Evolutionary conservation across 2,797 vertebrate genomes (phyloP).

Genomic region (Hypotaenidia okinawae): DNA sequence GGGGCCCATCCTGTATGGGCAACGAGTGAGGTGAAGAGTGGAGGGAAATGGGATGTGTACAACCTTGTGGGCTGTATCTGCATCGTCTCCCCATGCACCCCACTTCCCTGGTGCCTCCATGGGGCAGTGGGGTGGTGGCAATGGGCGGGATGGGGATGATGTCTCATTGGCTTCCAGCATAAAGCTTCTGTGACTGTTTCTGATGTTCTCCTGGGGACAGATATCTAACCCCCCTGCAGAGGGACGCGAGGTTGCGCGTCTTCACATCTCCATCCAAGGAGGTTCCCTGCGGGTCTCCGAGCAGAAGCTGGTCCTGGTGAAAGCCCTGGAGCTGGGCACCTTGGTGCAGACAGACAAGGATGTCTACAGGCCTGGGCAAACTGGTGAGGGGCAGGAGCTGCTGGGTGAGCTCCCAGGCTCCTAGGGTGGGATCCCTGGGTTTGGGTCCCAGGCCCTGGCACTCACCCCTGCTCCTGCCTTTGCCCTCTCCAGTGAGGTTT

Average conservation of each 20-base stretch:
- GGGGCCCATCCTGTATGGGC: not conserved
- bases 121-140: fast-evolving
- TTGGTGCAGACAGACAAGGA: not conserved
- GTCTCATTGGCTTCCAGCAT: not conserved
- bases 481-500: conserved; percentile 13
- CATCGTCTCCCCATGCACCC: not conserved
- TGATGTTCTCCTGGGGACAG: not conserved
- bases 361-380: not conserved
- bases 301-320: not conserved
- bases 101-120: not conserved
- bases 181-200: not conserved
- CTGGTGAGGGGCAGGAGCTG: not conserved
- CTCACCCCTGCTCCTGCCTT: not conserved
- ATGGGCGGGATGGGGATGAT: not conserved
- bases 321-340: not conserved
- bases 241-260: not conserved
- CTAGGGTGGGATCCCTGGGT: not conserved
- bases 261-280: not conserved
- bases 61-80: not conserved
- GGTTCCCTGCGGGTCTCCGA: not conserved
- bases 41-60: not conserved
- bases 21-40: not conserved
- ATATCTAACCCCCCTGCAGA: not conserved
- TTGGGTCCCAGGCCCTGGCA: too few relatives aligned
- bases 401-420: not conserved